Base-by-base conservation (phyloP, 64 coral and sea anemone species). In the Montipora sp. region DNA sequence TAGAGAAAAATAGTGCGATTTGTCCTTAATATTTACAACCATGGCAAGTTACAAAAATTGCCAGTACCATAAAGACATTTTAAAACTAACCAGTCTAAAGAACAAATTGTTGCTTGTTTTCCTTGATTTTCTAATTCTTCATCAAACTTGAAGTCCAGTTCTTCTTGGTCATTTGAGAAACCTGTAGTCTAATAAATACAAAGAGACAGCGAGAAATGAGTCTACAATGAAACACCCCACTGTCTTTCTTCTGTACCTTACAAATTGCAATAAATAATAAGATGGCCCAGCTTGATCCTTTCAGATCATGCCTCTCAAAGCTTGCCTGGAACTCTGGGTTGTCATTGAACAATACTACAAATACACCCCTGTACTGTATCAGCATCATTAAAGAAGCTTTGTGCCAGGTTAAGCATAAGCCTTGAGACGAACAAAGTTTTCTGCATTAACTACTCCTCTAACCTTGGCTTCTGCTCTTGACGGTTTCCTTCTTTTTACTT, bases 71-170 rank as follows among this genome's bases (percentile, higher is more conserved):
- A 20, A 71, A 23, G 3, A n/a, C 3, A 22, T 7, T 23, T 15
- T 8, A 83, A 61, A 7, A 61, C 81, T 90, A 73, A 96, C 95
- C 95, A 96, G 77, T 94, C 91, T 55, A 74, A 63, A 19, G 81
- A 90, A 2, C 53, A 70, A 7, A 77, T 78, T 20, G 80, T 76
- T 79, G 92, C 89, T 55, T 96, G 83, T 44, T 66, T 78, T 5
- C 95, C 95, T 44, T 94, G 92, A 44, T 94, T 90, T 79, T 91
- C 83, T 48, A 96, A 89, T 83, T 96, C 95, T 47, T 96, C 95
- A 74, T 96, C 95, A 94, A 96, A 96, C 77, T 96, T 83, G 7
- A 96, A 96, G 86, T 96, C 95, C 13, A 96, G 95, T n/a, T 96
- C 95, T 87, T 96, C 95, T 88, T 96, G 95, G 23, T 96, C 95